Percentiles rank a stretch among this genome's conserved stretches.
These are phyloP conservation scores for Napeogenes sylphis DNA, from an alignment of 2,888 invertebrate species.

Conservation along the genomic window DNA sequence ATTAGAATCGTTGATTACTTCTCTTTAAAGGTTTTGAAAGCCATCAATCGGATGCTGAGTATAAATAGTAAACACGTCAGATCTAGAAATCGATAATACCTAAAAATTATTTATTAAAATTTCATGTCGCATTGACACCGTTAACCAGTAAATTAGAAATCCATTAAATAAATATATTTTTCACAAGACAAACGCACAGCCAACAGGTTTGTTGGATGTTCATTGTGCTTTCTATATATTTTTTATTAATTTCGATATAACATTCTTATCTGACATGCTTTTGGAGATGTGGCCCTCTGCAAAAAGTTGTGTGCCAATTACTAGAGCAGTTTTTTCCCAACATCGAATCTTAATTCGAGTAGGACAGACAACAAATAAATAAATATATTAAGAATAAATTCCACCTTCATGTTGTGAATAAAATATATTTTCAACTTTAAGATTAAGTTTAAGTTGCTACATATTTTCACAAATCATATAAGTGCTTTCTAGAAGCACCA, in stretches of 20 bases:
- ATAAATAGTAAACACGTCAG: slow-evolving; percentile 17
- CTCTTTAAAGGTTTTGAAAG: background rate
- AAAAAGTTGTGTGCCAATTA: background rate
- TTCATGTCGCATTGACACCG: slow-evolving; percentile 6
- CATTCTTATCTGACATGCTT: background rate
- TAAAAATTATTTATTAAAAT: slow-evolving; percentile 21
- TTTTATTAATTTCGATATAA: too few relatives aligned
- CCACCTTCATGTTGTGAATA: too few relatives aligned
- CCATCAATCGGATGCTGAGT: slow-evolving; percentile 16
- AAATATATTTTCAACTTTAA: too few relatives aligned
- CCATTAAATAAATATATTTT: slow-evolving; percentile 7
- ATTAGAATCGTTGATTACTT: too few relatives aligned
- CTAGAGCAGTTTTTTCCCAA: slow-evolving; percentile 24
- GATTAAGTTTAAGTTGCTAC: background rate
- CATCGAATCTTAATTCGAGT: slow-evolving; percentile 25
- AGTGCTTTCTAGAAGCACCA: background rate
- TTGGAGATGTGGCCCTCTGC: background rate
- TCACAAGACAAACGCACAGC: too few relatives aligned
- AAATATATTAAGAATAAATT: too few relatives aligned
- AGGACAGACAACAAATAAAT: slow-evolving; percentile 13
- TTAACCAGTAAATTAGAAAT: background rate
- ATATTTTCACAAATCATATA: background rate
- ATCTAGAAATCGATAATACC: slow-evolving; percentile 17
- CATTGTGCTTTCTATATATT: too few relatives aligned
- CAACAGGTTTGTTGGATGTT: too few relatives aligned